Conservation (phyloP, 2,113 vertebrate species). For the Podarcis raffonei region DNA sequence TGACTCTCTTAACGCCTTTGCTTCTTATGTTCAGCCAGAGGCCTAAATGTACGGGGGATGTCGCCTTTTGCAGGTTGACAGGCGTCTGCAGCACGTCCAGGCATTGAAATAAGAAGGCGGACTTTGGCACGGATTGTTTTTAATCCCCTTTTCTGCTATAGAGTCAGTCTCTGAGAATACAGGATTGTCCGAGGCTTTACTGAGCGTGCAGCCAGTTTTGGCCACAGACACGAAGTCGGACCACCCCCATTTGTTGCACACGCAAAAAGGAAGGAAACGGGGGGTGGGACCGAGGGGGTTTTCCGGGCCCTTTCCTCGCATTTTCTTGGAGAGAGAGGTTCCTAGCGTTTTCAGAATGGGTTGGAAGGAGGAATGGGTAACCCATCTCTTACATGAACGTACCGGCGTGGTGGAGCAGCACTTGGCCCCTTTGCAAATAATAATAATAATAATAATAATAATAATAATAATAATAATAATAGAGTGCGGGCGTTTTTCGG, state of each 20-base stretch:
- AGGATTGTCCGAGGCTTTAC: not conserved
- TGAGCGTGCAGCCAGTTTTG: not conserved
- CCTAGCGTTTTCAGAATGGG: not conserved
- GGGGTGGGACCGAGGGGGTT: not conserved
- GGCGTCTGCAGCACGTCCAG: not conserved
- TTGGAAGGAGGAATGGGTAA: not conserved
- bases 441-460: too few relatives aligned
- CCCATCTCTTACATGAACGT: not conserved
- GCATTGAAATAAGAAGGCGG: not conserved
- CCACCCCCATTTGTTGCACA: not conserved
- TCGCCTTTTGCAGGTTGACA: not conserved
- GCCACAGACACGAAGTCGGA: not conserved
- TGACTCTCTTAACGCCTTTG: not conserved
- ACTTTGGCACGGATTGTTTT: not conserved
- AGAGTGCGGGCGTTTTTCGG: not conserved
- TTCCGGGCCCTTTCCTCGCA: not conserved
- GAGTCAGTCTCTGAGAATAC: not conserved
- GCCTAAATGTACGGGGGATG: not conserved
- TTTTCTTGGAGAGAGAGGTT: not conserved
- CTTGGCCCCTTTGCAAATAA: not conserved
- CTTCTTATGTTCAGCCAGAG: not conserved
- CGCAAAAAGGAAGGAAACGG: not conserved
- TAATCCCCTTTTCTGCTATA: not conserved
- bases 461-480: too few relatives aligned
- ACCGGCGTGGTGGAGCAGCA: not conserved